Percentiles rank a stretch among this genome's conserved stretches.
Conservation (phyloP, 1,140 invertebrate genomes). For the Plectrocnemia conspersa region DNA sequence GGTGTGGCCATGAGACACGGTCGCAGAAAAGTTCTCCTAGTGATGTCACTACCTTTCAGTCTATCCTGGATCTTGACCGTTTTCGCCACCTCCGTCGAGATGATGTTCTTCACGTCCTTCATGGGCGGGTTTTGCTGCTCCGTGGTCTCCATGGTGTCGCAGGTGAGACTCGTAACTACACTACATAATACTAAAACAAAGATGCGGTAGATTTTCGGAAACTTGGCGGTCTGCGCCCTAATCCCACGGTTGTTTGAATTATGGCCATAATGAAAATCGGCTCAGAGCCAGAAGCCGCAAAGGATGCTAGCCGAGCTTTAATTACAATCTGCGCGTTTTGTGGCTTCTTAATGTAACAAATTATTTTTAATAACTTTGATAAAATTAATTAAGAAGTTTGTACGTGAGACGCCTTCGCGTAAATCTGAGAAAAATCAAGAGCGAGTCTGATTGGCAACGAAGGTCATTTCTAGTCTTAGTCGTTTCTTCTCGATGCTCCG, state of each 20-base stretch:
- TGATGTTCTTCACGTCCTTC: slow-evolving; percentile 79
- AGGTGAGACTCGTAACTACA: slow-evolving; percentile 55
- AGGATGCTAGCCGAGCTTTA: not conserved
- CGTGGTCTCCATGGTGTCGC: slow-evolving; percentile 75
- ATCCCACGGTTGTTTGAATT: slow-evolving; percentile 13
- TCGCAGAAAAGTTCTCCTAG: slow-evolving; percentile 63
- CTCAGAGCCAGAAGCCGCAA: slow-evolving; percentile 2
- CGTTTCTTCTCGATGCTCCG: no score
- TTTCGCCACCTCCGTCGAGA: slow-evolving; percentile 67
- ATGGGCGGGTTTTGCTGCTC: slow-evolving; percentile 77
- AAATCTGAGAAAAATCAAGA: no score
- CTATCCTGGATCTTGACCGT: slow-evolving; percentile 75
- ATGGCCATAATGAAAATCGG: slow-evolving; percentile 13
- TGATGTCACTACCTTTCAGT: slow-evolving; percentile 71
- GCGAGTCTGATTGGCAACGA: no score
- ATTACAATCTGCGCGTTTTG: slow-evolving; percentile 4
- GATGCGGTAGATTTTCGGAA: no score
- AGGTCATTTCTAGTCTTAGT: no score
- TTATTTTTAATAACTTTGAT: slow-evolving; percentile 13
- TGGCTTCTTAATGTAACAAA: slow-evolving; percentile 10
- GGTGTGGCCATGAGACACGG: slow-evolving; percentile 75
- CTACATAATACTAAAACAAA: no score
- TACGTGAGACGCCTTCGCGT: no score
- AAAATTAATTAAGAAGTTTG: no score
- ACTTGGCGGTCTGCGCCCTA: no score